Conservation (phyloP, 2,888 invertebrate species). For the Ennomos quercinarius region DNA sequence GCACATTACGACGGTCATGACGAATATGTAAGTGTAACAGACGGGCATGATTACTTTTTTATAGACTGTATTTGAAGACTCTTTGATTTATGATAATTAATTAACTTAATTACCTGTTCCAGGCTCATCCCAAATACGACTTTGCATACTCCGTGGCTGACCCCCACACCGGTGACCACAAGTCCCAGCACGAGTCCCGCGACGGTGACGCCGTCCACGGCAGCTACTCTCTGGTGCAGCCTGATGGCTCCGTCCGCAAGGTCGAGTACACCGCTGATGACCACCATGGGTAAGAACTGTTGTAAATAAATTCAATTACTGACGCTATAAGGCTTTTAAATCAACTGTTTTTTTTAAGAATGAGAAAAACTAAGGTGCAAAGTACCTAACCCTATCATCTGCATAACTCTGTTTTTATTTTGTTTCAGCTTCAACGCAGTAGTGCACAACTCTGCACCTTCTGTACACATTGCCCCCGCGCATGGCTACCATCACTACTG, state of each 20-base stretch:
- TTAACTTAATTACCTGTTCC: constrained; percentile 20
- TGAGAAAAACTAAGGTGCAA: too few relatives aligned
- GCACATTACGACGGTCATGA: constrained; percentile 45
- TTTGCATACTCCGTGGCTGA: constrained; percentile 83
- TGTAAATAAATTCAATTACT: not conserved
- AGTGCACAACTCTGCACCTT: constrained; percentile 74
- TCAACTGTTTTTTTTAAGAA: too few relatives aligned
- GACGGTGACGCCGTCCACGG: constrained; percentile 86
- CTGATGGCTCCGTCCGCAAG: constrained; percentile 82
- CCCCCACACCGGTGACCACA: constrained; percentile 85
- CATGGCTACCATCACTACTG: constrained; percentile 62
- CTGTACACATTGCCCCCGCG: constrained; percentile 65
- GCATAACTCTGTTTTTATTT: constrained; percentile 11
- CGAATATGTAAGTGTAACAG: constrained; percentile 60
- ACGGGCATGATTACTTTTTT: too few relatives aligned
- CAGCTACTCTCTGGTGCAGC: constrained; percentile 85
- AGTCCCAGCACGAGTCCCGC: constrained; percentile 80
- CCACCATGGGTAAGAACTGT: constrained; percentile 72
- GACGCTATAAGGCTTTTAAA: too few relatives aligned
- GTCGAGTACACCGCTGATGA: constrained; percentile 82
- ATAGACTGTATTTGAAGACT: too few relatives aligned
- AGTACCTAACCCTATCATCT: not conserved
- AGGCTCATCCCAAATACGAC: constrained; percentile 75
- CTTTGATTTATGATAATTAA: not conserved
- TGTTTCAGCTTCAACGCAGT: constrained; percentile 77